These are phyloP conservation scores for Patella pellucida DNA, from an alignment of 2,888 invertebrate genomes.

Conservation along the genomic window DNA sequence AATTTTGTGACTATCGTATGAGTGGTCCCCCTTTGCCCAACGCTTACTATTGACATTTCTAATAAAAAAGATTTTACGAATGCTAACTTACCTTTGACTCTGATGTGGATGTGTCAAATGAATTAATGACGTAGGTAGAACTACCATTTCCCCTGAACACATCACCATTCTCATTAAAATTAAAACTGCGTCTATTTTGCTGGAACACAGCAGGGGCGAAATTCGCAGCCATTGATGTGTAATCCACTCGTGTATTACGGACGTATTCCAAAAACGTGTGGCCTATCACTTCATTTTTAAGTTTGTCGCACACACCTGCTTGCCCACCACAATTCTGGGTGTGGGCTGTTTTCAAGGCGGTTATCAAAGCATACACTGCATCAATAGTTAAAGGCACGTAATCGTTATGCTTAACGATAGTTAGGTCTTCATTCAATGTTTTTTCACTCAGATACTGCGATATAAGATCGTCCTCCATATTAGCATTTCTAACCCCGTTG, in stretches of 20 bases:
- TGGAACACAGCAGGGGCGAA: conserved; percentile 42
- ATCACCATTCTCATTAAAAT: conserved; percentile 43
- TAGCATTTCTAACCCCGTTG: conserved; percentile 5
- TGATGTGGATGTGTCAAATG: too few relatives aligned
- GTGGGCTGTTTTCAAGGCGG: conserved; percentile 42
- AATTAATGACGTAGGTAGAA: conserved; percentile 28
- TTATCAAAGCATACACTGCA: conserved; percentile 51
- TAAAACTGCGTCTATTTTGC: conserved; percentile 28
- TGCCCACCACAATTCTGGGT: conserved; percentile 22
- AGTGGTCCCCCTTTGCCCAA: too few relatives aligned
- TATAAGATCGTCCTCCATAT: conserved; percentile 11
- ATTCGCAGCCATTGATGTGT: conserved; percentile 30
- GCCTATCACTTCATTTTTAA: conserved; percentile 7
- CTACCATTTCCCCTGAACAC: conserved; percentile 20
- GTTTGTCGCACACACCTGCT: conserved; percentile 16
- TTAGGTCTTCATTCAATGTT: background rate
- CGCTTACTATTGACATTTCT: too few relatives aligned
- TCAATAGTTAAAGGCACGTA: conserved; percentile 45
- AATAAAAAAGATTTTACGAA: too few relatives aligned
- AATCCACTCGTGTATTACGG: conserved; percentile 38
- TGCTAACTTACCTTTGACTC: too few relatives aligned
- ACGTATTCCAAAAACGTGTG: conserved; percentile 29
- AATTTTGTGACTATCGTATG: too few relatives aligned
- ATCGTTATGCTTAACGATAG: conserved; percentile 30
- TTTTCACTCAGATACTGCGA: background rate